Evolutionary conservation across 2,113 vertebrate species (phyloP), one percentile per base, ranked within the genome.

Genomic region (Corapipo altera): DNA sequence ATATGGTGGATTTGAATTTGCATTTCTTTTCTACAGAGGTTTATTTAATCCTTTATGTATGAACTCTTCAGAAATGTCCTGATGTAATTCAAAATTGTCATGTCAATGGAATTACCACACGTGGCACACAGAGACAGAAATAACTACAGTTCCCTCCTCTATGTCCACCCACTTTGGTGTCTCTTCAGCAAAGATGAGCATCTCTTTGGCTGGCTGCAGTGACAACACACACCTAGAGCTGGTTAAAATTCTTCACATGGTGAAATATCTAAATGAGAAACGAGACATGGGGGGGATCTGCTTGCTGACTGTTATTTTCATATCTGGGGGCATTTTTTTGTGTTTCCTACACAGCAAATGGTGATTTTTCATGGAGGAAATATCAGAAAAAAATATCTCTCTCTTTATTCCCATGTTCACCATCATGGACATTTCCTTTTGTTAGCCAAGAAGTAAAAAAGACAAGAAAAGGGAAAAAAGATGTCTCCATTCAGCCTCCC

Each of bases 1-100:
- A 74, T 77, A 87, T 4, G n/a, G 52, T 89, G 70, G n/a, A 72
- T 89, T 90, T 91, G 46, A 90, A 93, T 93, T 94, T 91, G 46
- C 66, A 85, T 96, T 95, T 91, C 66, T 79, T 89, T 96, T 89
- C 66, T 86, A 32, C 41, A 58, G 80, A 87, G 46, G 41, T 54
- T 94, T 91, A 8, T 58, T 89, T 72, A 89, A 93, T 93, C 35
- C 8, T 79, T 75, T 75, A 30, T 0, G 0, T 67, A 67, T 35
- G n/a, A 87, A 82, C 37, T 54, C 64, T 78, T 81, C 70, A 69
- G 65, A 81, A 93, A n/a, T 11, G 17, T 58, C 83, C 69, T 65
- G 44, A 77, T 44, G 7, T 35, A 87, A 57, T 73, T 93, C 58
- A 62, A 14, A 91, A 78, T 78, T 52, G 11, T 62, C 9, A 0